Evolutionary conservation across 2,888 invertebrate species (phyloP), one percentile per base, ranked within the genome.

Genomic region (Odontomyia ornata): DNA sequence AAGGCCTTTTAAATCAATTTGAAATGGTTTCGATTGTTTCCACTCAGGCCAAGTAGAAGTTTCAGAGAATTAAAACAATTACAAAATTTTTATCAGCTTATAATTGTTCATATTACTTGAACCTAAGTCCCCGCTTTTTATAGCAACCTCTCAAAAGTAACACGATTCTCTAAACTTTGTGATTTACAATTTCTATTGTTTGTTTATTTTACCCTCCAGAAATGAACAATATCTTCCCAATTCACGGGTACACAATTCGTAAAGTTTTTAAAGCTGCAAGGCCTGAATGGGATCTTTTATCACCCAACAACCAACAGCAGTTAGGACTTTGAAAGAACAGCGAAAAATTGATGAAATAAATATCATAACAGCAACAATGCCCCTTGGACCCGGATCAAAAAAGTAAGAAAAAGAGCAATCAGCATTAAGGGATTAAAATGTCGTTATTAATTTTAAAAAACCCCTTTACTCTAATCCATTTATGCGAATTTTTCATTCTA

Each of bases 111-210:
- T n/a, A n/a, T n/a, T n/a, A n/a, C n/a, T n/a, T n/a, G n/a, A n/a
- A n/a, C n/a, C n/a, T n/a, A 36, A 36, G 36, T 9, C 3, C 36
- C 5, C 36, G 36, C 36, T 36, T 36, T 36, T 36, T 5, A 36
- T 36, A 36, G 36, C 5, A 36, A 52, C 4, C 52, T 52, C 52
- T 15, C 7, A 52, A 52, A 4, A 52, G 13, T 5, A 36, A 5
- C 1, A 4, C 23, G 23, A 60, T 23, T 5, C 25, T 23, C 23
- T 7, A 60, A 67, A 67, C 67, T 69, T 46, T 47, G 23, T 69
- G 47, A 69, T 69, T 69, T 69, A 47, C 25, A 69, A 43, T 47
- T 69, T 23, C 43, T 46, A 18, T 69, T 69, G 69, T 69, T 69
- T 23, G 30, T 69, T 25, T 47, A 47, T 69, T 46, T 25, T 15